phyloP scores from a whole-genome alignment of 2,113 vertebrate species.

The Toxotes chatareus region DNA sequence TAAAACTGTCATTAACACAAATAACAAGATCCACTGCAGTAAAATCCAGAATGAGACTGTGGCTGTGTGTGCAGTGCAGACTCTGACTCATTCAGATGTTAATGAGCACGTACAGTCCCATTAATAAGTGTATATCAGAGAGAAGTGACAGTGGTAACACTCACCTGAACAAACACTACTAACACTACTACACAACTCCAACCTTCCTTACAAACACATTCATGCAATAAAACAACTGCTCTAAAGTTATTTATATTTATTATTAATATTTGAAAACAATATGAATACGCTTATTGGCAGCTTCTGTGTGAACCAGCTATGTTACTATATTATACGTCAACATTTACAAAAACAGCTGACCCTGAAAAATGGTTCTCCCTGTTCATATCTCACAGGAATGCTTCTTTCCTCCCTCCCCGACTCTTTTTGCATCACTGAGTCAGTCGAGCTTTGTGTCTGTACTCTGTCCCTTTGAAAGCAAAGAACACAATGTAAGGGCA shows the following conservation, averaged over 20 bases:
- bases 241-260: not conserved
- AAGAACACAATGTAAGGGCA: conserved; percentile 15
- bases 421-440: conserved; percentile 14
- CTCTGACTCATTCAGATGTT: conserved; percentile 2
- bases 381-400: not conserved
- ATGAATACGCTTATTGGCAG: no score
- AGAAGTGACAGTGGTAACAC: not conserved
- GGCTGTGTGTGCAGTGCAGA: not conserved
- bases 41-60: not conserved
- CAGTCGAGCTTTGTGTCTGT: conserved; percentile 12
- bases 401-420: not conserved
- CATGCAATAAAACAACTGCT: not conserved
- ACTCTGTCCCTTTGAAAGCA: not conserved
- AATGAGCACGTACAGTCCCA: conserved; percentile 2
- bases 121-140: not conserved
- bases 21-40: conserved; percentile 12
- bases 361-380: not conserved
- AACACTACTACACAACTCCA: no score
- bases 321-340: not conserved
- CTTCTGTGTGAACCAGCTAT: not conserved
- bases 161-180: not conserved
- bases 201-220: no score
- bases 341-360: not conserved
- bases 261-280: not conserved
- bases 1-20: conserved; percentile 1